Evolutionary conservation across 2,797 vertebrate species (phyloP).

Genomic region (Falco columbarius): DNA sequence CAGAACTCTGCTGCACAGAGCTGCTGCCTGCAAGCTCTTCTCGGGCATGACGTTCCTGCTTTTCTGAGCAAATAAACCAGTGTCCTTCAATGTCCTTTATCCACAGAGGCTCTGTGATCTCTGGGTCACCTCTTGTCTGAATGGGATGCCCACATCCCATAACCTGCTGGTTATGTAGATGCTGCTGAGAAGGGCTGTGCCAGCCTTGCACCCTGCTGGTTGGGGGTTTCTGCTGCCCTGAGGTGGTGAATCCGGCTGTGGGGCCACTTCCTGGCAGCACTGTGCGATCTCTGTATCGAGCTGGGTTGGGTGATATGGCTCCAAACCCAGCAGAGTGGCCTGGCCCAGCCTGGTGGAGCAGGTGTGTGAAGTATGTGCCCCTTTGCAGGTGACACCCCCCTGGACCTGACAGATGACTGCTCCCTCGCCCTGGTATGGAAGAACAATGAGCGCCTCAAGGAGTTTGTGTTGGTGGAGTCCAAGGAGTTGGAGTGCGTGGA

Average conservation of each 20-base stretch:
- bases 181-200: neutral
- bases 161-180: neutral
- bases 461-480: constrained; percentile 94
- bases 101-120: neutral
- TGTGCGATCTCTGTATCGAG: rapidly evolving
- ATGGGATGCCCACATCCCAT: neutral
- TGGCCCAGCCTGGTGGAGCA: neutral
- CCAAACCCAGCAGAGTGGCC: neutral
- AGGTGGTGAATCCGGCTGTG: neutral
- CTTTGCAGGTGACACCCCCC: constrained; percentile 81
- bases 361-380: neutral
- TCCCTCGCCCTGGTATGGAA: constrained; percentile 95
- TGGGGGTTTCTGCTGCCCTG: neutral
- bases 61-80: neutral
- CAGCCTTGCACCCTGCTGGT: rapidly evolving
- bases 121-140: neutral
- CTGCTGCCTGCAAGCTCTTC: neutral
- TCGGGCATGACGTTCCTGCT: neutral
- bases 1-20: neutral
- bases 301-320: neutral
- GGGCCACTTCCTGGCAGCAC: neutral
- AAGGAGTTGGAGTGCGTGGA: constrained; percentile 96
- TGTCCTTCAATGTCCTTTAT: neutral
- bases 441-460: constrained; percentile 94
- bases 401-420: constrained; percentile 88